A percentile compares a stretch with the other conserved stretches of the same genome.
These are phyloP conservation scores for Apostichopus leukothele DNA, from an alignment of 53 echinoderm and acorn worm genomes.

Conservation along the genomic window DNA sequence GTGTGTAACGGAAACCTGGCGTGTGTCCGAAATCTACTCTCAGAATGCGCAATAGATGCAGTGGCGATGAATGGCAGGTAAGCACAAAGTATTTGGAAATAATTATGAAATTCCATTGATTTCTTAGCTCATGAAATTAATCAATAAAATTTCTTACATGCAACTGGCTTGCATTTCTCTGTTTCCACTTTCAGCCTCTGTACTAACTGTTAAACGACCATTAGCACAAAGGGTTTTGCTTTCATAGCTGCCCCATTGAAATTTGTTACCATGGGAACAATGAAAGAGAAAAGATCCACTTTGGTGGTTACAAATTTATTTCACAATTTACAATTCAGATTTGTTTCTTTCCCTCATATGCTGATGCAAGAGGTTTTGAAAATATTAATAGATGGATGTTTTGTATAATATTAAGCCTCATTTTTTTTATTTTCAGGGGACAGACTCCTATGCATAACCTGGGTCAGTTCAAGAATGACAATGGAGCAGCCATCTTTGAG, in stretches of 20 bases:
- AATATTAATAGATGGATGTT: too few species aligned
- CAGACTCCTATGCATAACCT: constrained; percentile 91
- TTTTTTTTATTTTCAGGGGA: constrained; percentile 52
- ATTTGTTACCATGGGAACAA: too few species aligned
- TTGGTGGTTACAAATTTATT: background rate
- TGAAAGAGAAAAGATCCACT: too few species aligned
- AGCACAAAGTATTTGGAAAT: constrained; percentile 8
- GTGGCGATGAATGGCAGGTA: constrained; percentile 86
- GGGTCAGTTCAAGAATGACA: constrained; percentile 87
- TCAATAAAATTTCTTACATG: background rate
- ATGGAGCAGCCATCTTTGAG: constrained; percentile 96
- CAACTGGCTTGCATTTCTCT: too few species aligned
- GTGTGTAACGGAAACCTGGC: constrained; percentile 85
- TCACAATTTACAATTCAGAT: background rate
- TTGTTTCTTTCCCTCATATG: background rate
- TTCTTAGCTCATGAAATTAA: background rate
- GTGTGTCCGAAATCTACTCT: constrained; percentile 68
- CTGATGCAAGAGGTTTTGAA: background rate
- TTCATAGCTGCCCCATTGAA: too few species aligned
- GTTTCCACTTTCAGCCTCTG: too few species aligned
- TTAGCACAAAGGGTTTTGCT: too few species aligned
- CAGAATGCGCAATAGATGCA: constrained; percentile 87
- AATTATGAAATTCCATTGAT: background rate
- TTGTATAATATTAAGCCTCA: too few species aligned
- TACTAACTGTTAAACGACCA: too few species aligned